Evolutionary conservation across 2,797 vertebrate species (phyloP), one percentile per base, ranked within the genome.

Genomic region (Anguilla pacifica): DNA sequence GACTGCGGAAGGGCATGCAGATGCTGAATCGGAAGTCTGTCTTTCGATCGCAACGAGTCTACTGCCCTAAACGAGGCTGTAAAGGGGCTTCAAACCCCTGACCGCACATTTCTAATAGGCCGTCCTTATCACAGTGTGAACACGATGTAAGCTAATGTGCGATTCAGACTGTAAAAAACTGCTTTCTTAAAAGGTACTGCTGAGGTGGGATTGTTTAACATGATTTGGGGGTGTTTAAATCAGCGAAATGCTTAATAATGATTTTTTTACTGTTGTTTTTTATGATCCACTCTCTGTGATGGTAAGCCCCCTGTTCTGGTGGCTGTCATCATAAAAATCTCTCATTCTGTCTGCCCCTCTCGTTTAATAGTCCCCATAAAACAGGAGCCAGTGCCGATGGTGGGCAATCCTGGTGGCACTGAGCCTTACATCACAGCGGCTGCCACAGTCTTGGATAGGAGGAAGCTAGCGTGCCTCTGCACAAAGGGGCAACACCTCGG

Each of bases 1-100:
- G 28, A 64, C 9, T 89, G 86, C 25, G 22, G 51, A 1, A 84
- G 6, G 3, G 19, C n/a, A 49, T 11, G 35, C 43, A 83, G 31
- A 72, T 0, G 67, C 31, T 25, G 31, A 39, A 79, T 79, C 39
- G 6, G 74, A 43, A 79, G 15, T 39, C 39, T 72, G 28, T 77
- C n/a, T 7, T 59, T 22, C n/a, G 25, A 87, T 67, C 79, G 81
- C 64, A 88, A 81, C 83, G 51, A 17, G 67, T 59, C 28, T 1
- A n/a, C 11, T 25, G 6, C 19, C 53, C 9, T 35, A 15, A 64
- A 19, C 28, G 28, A 59, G 25, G 64, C 25, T 19, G 22, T 67
- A 67, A 28, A 67, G 64, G 55, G 55, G 55, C 15, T 15, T 57
- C 55, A 3, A 57, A 9, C 64, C 64, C 64, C 64, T 7, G 64